Percentiles rank a stretch among this genome's conserved stretches.
Evolutionary conservation across 2,888 invertebrate species (phyloP).

Genomic region (Cordilura impudica): DNA sequence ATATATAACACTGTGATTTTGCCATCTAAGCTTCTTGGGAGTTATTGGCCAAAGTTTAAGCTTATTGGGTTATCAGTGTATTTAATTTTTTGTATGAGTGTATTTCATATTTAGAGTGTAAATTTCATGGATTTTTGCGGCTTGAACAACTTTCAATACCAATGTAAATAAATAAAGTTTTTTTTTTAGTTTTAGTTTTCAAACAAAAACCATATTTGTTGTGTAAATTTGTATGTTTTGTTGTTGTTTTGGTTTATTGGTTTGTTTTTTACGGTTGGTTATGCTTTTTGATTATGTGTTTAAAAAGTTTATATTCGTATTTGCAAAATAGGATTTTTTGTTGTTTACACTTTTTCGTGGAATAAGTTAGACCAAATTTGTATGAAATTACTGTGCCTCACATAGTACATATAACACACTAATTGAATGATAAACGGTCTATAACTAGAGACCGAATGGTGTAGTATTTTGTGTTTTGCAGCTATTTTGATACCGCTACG

Average conservation of each 20-base stretch:
- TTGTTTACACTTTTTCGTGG: neutral
- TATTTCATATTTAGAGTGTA: neutral
- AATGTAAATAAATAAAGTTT: neutral
- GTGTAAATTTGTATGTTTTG: too few relatives aligned
- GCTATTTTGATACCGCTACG: too few relatives aligned
- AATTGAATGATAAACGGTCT: too few relatives aligned
- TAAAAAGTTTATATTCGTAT: neutral
- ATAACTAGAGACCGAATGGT: too few relatives aligned
- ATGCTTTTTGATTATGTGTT: neutral
- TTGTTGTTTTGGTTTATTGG: neutral
- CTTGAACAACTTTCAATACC: neutral
- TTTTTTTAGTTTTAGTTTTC: neutral
- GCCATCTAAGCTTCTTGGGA: too few relatives aligned
- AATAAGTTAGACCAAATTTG: neutral
- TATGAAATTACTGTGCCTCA: too few relatives aligned
- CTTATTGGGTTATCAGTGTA: too few relatives aligned
- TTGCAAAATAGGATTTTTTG: neutral
- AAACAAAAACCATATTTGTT: neutral
- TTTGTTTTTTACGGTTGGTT: neutral
- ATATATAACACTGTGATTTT: too few relatives aligned
- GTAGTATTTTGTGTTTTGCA: too few relatives aligned
- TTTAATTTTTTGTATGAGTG: too few relatives aligned
- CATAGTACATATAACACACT: too few relatives aligned
- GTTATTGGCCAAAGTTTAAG: too few relatives aligned
- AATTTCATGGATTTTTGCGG: slow-evolving; percentile 14